Base-by-base conservation (phyloP, 1,140 invertebrate genomes). In the Leptestheria dahalacensis region DNA sequence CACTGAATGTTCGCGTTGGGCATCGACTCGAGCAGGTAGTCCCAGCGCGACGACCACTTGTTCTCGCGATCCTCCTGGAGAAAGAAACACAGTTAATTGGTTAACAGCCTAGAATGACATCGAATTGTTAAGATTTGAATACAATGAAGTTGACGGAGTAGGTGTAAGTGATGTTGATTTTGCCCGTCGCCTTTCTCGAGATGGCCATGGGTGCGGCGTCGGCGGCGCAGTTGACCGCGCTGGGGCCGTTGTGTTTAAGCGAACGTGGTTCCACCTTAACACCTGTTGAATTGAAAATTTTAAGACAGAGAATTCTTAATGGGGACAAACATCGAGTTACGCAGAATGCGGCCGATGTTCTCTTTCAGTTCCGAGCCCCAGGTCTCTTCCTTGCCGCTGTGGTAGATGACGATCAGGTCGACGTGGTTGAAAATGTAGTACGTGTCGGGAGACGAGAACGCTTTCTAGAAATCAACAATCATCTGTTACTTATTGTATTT, bases 31-130 rank as follows among this genome's bases (percentile, higher is more conserved):
- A 99, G 74, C 63, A 99, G 96, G 69, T 99, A 99, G 76, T 99
- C 96, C 96, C 96, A 99, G 66, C 96, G 79, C 0, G 93, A 97
- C 0, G 92, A 96, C 96, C 96, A 99, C 75, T 96, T 96, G 2
- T 95, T 86, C 1, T 56, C 46, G 33, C 61, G 53, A 29, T 68
- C 59, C 33, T 65, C 63, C 62, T 66, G 54, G 15, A 62, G 57
- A 60, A 54, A 53, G 41, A 12, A 55, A 33, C 54, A 15, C 23
- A 18, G n/a, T 41, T 9, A 41, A 29, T 26, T 50, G n/a, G n/a
- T 61, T 41, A 59, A 29, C 1, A 61, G 33, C 46, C 50, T 60
- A 1, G 9, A 50, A 20, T 61, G n/a, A 15, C 51, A 23, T 1
- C 15, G n/a, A n/a, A n/a, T 10, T 41, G 12, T 53, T 48, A 12